phyloP scores from a whole-genome alignment of 2,888 invertebrate species.

The Lysandra bellargus region DNA sequence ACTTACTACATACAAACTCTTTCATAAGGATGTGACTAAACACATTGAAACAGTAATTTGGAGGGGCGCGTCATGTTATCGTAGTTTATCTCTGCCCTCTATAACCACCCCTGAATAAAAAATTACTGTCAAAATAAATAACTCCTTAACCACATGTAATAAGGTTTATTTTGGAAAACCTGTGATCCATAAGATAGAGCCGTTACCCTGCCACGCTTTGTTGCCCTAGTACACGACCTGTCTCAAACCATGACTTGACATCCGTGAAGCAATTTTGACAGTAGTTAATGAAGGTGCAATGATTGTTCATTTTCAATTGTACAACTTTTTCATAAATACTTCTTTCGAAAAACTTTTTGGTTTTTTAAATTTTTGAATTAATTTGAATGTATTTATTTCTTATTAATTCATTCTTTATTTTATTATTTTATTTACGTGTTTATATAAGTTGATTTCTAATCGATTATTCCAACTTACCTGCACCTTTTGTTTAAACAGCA shows the following conservation, averaged over 20 bases:
- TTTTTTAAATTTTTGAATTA: not conserved
- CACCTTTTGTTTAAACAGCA: not conserved
- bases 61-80: too few species aligned
- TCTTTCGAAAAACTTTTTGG: not conserved
- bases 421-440: not conserved
- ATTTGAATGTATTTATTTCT: not conserved
- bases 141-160: not conserved
- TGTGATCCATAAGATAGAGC: not conserved
- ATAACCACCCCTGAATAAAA: not conserved
- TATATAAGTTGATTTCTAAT: not conserved
- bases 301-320: not conserved
- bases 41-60: too few species aligned
- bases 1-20: too few species aligned
- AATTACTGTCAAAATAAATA: not conserved
- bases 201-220: slow-evolving; percentile 42
- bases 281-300: slow-evolving; percentile 40
- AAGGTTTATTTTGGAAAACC: not conserved
- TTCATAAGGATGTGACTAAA: too few species aligned
- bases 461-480: slow-evolving; percentile 8
- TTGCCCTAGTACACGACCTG: slow-evolving; percentile 66
- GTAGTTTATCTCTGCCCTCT: not conserved
- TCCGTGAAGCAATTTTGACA: slow-evolving; percentile 72
- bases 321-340: not conserved
- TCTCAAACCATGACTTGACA: slow-evolving; percentile 74
- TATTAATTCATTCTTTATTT: not conserved